Conservation (phyloP, 1,140 invertebrate species). For the Drosophila mayri region DNA sequence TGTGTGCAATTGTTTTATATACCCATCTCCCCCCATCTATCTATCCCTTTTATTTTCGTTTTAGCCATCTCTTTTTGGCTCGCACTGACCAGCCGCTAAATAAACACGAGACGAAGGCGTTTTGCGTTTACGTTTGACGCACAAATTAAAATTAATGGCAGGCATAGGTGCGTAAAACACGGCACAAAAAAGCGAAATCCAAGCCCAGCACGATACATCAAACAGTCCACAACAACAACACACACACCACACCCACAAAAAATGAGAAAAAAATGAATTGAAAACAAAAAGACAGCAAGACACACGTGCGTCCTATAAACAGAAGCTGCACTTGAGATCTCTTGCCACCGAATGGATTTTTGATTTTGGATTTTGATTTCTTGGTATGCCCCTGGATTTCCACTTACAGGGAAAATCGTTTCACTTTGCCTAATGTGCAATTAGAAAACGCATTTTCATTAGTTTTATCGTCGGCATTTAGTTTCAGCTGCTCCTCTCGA, state of each 20-base stretch:
- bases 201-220: slow-evolving; percentile 70
- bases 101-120: slow-evolving; percentile 59
- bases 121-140: slow-evolving; percentile 59
- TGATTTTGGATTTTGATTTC: slow-evolving; percentile 2
- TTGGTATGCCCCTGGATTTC: slow-evolving; percentile 13
- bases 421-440: slow-evolving; percentile 84
- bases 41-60: slow-evolving; percentile 30
- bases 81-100: slow-evolving; percentile 31
- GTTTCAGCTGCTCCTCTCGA: slow-evolving; percentile 65
- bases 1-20: slow-evolving; percentile 82
- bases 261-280: neutral
- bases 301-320: slow-evolving; percentile 64
- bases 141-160: slow-evolving; percentile 83
- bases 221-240: slow-evolving; percentile 35
- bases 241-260: slow-evolving; percentile 51
- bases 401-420: slow-evolving; percentile 72
- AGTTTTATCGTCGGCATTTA: slow-evolving; percentile 81
- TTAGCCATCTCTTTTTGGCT: slow-evolving; percentile 16
- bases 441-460: slow-evolving; percentile 84
- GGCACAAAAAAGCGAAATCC: slow-evolving; percentile 33
- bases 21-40: neutral
- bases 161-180: slow-evolving; percentile 77
- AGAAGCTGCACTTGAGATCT: slow-evolving; percentile 81
- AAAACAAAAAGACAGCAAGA: slow-evolving; percentile 22
- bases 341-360: slow-evolving; percentile 7